A percentile compares a stretch with the other conserved stretches of the same genome.
Conservation (phyloP, 2,888 invertebrate genomes). For the Apoda limacodes region DNA sequence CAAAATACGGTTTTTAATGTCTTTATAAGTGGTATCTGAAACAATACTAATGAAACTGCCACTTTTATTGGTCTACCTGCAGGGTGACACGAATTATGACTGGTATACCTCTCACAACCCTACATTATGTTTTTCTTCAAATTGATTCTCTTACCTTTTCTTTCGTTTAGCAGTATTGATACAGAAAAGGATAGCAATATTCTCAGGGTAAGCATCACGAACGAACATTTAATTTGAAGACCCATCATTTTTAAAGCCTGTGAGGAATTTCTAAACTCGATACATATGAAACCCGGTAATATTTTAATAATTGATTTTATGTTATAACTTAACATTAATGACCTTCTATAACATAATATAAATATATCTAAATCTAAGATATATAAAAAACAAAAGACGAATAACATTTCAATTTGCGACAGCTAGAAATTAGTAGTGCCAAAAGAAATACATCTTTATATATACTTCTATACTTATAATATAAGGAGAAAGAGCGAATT, state of each 20-base stretch:
- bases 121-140: conserved; percentile 59
- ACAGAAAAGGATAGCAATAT: conserved; percentile 29
- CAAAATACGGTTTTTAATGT: conserved; percentile 54
- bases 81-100: conserved; percentile 52
- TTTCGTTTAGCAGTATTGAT: conserved; percentile 11
- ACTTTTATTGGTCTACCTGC: conserved; percentile 67
- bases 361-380: too few relatives aligned
- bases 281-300: too few relatives aligned
- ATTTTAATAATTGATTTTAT: too few relatives aligned
- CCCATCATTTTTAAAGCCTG: conserved; percentile 63
- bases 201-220: conserved; percentile 42
- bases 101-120: conserved; percentile 52
- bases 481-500: too few relatives aligned
- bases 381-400: too few relatives aligned
- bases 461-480: too few relatives aligned
- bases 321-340: too few relatives aligned
- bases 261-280: conserved; percentile 56
- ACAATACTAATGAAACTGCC: conserved; percentile 59
- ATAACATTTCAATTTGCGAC: too few relatives aligned
- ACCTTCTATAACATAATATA: too few relatives aligned
- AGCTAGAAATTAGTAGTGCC: too few relatives aligned
- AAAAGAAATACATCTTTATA: too few relatives aligned
- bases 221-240: conserved; percentile 58
- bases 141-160: conserved; percentile 42
- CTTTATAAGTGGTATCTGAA: conserved; percentile 66